These are phyloP conservation scores for Cinclus mexicanus DNA, from an alignment of 2,113 vertebrate species.

Conservation along the genomic window DNA sequence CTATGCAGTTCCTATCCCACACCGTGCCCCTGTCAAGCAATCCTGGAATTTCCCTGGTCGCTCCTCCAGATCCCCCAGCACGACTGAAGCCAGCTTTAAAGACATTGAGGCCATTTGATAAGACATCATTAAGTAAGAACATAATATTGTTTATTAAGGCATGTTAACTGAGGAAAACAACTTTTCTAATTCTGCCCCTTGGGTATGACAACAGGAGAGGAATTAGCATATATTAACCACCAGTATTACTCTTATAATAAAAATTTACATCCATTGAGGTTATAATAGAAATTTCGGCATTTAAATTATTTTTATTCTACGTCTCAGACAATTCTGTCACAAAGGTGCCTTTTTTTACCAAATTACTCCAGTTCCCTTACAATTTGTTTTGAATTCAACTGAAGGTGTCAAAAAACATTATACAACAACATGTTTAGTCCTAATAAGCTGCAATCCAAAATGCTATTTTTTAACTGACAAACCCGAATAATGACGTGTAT, in stretches of 20 bases:
- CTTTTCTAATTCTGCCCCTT: constrained; percentile 21
- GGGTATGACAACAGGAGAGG: not conserved
- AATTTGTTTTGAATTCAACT: not conserved
- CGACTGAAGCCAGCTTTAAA: constrained; percentile 93
- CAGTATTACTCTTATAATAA: not conserved
- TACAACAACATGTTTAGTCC: not conserved
- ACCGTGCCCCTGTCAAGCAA: constrained; percentile 87
- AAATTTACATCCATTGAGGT: not conserved
- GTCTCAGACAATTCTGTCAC: constrained; percentile 4
- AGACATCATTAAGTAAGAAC: constrained; percentile 76
- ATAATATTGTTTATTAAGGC: constrained; percentile 70
- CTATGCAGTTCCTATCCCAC: constrained; percentile 89
- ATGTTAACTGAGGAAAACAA: constrained; percentile 66
- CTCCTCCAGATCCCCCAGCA: constrained; percentile 86
- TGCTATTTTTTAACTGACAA: not conserved
- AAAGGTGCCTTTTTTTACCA: not conserved
- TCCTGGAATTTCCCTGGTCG: constrained; percentile 84
- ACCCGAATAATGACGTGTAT: not conserved
- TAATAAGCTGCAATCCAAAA: not conserved
- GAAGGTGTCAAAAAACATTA: not conserved
- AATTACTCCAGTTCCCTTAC: not conserved
- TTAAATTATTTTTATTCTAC: not conserved
- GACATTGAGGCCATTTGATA: constrained; percentile 93
- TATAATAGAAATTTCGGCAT: not conserved
- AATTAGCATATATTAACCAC: constrained; percentile 32